Evolutionary conservation across 2,888 invertebrate genomes (phyloP).

Genomic region (Rhagonycha lutea): DNA sequence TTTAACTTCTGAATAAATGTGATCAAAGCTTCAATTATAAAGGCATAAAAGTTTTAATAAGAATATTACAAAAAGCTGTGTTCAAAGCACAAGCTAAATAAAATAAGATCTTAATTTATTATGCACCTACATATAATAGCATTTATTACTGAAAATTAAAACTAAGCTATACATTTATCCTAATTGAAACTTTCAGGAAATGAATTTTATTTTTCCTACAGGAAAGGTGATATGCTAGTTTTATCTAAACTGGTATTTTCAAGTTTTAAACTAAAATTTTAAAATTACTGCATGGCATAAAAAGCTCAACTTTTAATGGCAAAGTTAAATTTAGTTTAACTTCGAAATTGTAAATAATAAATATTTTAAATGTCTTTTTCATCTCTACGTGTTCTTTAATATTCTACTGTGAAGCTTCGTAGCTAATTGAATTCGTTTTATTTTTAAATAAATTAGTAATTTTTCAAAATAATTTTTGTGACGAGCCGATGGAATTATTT

Average conservation of each 20-base stretch:
- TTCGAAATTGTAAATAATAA: background rate
- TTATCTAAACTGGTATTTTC: background rate
- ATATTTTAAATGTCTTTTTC: background rate
- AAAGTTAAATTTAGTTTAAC: background rate
- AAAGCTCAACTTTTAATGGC: background rate
- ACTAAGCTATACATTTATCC: background rate
- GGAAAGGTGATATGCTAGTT: background rate
- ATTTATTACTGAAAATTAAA: background rate
- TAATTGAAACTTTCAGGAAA: background rate
- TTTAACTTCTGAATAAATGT: background rate
- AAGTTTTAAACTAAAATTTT: background rate
- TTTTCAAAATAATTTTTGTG: background rate
- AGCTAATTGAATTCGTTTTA: background rate
- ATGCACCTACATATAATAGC: background rate
- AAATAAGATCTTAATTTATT: background rate
- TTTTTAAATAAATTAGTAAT: background rate
- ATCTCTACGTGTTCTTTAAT: background rate
- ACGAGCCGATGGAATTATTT: background rate
- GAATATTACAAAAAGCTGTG: background rate
- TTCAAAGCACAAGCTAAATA: background rate
- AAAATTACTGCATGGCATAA: background rate
- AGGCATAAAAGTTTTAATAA: background rate
- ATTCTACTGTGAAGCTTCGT: background rate
- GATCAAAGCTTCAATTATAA: background rate
- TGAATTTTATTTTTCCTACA: background rate